Evolutionary conservation across 2,888 invertebrate species (phyloP), one percentile per base, ranked within the genome.

Genomic region (Drosophila mettleri): DNA sequence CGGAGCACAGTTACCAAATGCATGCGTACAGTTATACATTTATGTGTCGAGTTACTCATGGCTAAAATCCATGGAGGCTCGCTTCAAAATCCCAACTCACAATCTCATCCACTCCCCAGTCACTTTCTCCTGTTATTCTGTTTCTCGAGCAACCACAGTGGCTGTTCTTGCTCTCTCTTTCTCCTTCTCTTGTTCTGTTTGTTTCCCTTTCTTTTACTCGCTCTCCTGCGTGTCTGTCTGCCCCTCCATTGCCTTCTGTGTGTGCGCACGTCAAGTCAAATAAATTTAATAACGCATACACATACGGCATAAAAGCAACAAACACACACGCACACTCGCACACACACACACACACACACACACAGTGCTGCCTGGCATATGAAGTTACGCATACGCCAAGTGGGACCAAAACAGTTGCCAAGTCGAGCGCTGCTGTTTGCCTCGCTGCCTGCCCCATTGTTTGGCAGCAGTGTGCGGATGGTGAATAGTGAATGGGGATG

Each of bases 211-310:
- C n/a, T 4, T 12, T 31, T 14, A 1, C 46, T 39, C 39, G 16
- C 14, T 48, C 51, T 39, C 46, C 10, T 27, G 10, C n/a, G 24
- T 41, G 22, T 54, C 36, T 20, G 46, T 46, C 38, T 46, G 22
- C 52, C 10, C 46, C 58, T 49, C 34, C 38, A 31, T 58, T 66
- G 63, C 63, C 45, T 65, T 60, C 52, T 34, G 45, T 69, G 69
- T 78, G 67, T 77, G 86, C 49, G 77, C 74, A 83, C 80, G 83
- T 87, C 86, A 86, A 87, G 85, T 85, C 80, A 85, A 87, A 86
- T 87, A 85, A 86, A 86, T 86, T 86, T 86, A 87, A 86, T 86
- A 86, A 86, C 85, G 83, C 87, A 87, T 83, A 82, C 64, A 74
- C 78, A 82, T 74, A 74, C 69, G 74, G 70, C 75, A 78, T 65